Base-by-base conservation (phyloP, 2,888 invertebrate species). In the Calephelis perditalis region DNA sequence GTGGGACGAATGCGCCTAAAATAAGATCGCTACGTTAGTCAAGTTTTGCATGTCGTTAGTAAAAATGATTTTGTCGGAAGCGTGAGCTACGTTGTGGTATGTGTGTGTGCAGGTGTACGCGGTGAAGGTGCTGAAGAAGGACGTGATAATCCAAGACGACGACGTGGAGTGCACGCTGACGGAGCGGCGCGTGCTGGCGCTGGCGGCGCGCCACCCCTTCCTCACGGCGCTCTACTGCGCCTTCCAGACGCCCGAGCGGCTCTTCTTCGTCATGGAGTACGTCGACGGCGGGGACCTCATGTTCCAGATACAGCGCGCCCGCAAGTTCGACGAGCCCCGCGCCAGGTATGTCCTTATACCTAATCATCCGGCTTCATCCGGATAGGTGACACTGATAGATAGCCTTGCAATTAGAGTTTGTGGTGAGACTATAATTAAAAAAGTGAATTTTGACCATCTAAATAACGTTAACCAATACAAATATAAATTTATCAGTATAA, bases 251-350 rank as follows among this genome's bases (percentile, higher is more conserved):
- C 93, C 94, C 87, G 98, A 98, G 83, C 94, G 98, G 10, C 92
- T 99, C 69, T 99, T 99, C 93, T 99, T 99, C 91, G 98, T 99
- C 69, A 99, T 99, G 99, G 99, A 99, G 91, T 99, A 99, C 87
- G 99, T 99, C 60, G 81, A 99, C 87, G 99, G 99, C 71, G 99
- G 99, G 72, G 99, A 97, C 91, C 92, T 99, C 74, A 99, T 99
- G 98, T 99, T 99, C 92, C 99, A 99, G 94, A 99, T 99, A 73
- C 99, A 99, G 91, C 94, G 97, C 77, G 98, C 99, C 65, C 93
- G 99, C 67, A 99, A 99, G 91, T 99, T 99, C 90, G 99, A 99
- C 85, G 99, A 99, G 86, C 95, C 96, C 0, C 92, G 97, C 3
- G 99, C 99, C 15, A 94, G 97, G 79, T 98, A 26, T 26, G 26